Conservation (phyloP, 2,113 vertebrate genomes). For the Penelope pileata region DNA sequence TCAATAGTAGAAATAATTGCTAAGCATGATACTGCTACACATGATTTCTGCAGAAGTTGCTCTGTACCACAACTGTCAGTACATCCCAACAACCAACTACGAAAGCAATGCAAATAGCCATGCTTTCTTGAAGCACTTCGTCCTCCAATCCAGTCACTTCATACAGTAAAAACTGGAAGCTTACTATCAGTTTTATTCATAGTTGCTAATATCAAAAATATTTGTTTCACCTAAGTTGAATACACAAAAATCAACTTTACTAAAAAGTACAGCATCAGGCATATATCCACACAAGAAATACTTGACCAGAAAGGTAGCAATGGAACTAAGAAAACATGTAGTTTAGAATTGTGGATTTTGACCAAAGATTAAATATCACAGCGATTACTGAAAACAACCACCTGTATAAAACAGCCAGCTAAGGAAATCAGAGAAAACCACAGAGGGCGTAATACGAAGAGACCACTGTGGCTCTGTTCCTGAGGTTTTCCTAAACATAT, state of each 20-base stretch:
- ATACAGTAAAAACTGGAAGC: neutral
- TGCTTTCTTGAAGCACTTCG: neutral
- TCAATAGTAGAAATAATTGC: neutral
- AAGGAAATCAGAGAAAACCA: neutral
- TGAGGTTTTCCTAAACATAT: neutral
- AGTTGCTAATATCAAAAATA: neutral
- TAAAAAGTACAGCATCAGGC: neutral
- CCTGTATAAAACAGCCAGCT: neutral
- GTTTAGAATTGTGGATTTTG: neutral
- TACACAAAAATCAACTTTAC: neutral
- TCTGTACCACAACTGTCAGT: neutral
- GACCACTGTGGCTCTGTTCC: neutral
- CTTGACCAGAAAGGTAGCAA: neutral
- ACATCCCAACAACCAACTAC: neutral
- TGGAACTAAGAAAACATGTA: neutral
- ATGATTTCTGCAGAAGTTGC: neutral
- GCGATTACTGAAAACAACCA: neutral
- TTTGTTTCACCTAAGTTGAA: neutral
- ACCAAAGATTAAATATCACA: neutral
- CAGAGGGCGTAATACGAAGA: neutral
- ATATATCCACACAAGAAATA: neutral
- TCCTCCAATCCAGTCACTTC: neutral
- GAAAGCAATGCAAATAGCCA: neutral
- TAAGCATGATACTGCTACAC: neutral
- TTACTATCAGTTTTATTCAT: neutral